Evolutionary conservation across 2,888 invertebrate genomes (phyloP), one percentile per base, ranked within the genome.

Genomic region (Agrotis segetum): DNA sequence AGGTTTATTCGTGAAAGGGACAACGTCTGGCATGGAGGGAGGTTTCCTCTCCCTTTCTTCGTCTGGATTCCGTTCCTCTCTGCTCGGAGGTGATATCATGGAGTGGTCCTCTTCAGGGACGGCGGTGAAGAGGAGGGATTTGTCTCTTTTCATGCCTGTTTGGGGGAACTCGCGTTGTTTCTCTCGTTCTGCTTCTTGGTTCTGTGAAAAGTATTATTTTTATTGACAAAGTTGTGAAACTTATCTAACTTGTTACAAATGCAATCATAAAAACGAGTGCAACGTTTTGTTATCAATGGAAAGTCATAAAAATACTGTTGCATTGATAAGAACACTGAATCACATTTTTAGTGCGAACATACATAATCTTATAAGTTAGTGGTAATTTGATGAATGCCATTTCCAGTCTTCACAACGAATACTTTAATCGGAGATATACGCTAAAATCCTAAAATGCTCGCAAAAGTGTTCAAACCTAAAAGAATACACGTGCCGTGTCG

Each of bases 71-170:
- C 80, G 83, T 21, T 92, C 91, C 14, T 93, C 94, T 64, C 87
- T 86, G 81, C 87, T 93, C 0, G 96, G 96, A 0, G 96, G 96
- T 0, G 96, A 96, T 77, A 95, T 96, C 93, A 96, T 94, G 24
- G 88, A 93, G 89, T 96, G 96, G 81, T 97, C 97, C 88, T 98
- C 98, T 94, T 98, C 98, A 2, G 98, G 98, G 64, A 98, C 98
- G 6, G 98, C 98, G 0, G 98, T 98, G 88, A 98, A 98, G 47
- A 98, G 97, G 3, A 98, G 92, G 0, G 98, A 98, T 78, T 98
- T 97, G 89, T 98, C 98, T 64, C 98, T 96, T 92, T 98, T 98
- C 97, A 98, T 97, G 49, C 97, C 96, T 0, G 89, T 87, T 82
- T 93, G 94, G 4, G 95, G 94, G 67, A 92, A 93, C 1, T 97